Base-by-base conservation (phyloP, 2,888 invertebrate species). In the Steinernema carpocapsae region DNA sequence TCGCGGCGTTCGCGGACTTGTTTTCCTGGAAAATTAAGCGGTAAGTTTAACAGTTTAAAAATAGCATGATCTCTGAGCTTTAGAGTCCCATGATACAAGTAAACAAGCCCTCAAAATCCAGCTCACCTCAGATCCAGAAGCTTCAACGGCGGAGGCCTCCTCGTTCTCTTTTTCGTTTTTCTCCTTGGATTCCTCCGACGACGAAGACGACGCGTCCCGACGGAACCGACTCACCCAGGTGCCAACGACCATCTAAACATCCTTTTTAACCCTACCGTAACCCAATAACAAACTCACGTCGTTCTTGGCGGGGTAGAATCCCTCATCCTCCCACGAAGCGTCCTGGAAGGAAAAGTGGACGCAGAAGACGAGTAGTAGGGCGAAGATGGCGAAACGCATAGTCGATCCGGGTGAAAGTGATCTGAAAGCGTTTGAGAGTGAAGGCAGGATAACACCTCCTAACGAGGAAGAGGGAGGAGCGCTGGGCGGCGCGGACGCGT, bases 301-400 rank as follows among this genome's bases (percentile, higher is more conserved):
- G 26, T 56, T 56, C 56, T 56, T 56, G 56, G 56, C 56, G 22
- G 56, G 56, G 56, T 26, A 26, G 56, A 56, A 56, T 56, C 56
- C 56, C 26, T 56, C 56, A 26, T 56, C 56, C 17, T 56, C 56
- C 56, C 56, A 56, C 24, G 56, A 10, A 6, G 22, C 17, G 24
- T 56, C 24, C 24, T 26, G 22, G n/a, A n/a, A n/a, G 26, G 56
- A 56, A 19, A 56, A 24, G 56, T 56, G 56, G 56, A 56, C 56
- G 56, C 24, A 14, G 17, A 56, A 12, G 6, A 56, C 56, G 56
- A 56, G 56, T 12, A 14, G 26, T 6, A 56, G 56, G 26, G 56
- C 56, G 56, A 56, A 24, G 24, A 56, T 22, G 26, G 56, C 56
- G 26, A 26, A 56, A 4, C 56, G 56, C 56, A 56, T 56, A 2